Evolutionary conservation across 2,113 vertebrate genomes (phyloP).

Genomic region (Oryzias javanicus): DNA sequence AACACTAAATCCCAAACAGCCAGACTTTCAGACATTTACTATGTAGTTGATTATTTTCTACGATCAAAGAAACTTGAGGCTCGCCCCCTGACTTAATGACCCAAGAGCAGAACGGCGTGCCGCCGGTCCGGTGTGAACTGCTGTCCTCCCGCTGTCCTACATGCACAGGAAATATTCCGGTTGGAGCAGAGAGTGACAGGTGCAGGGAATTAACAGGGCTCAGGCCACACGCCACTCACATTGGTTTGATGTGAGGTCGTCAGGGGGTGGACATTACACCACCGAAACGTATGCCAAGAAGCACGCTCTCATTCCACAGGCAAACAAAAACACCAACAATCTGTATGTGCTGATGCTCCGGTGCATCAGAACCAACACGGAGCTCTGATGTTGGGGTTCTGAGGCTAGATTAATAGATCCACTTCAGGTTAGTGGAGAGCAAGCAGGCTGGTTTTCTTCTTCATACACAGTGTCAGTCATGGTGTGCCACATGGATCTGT

Average conservation of each 20-base stretch:
- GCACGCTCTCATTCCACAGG: conserved; percentile 13
- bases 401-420: no score
- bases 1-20: no score
- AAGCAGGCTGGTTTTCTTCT: no score
- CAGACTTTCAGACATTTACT: no score
- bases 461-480: no score
- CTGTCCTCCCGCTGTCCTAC: conserved; percentile 61
- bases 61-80: background rate
- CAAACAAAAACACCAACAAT: conserved; percentile 25
- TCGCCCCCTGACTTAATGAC: conserved; percentile 7
- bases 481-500: no score
- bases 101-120: background rate
- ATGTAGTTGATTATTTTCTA: background rate
- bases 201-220: conserved; percentile 67
- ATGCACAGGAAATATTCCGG: conserved; percentile 28
- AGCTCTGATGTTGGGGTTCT: no score
- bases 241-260: conserved; percentile 62
- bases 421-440: no score
- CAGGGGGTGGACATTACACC: conserved; percentile 52
- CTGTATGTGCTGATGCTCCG: background rate
- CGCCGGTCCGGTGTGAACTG: background rate
- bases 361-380: no score
- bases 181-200: conserved; percentile 57
- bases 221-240: conserved; percentile 32
- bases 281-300: conserved; percentile 44